Base-by-base conservation (phyloP, 2,888 invertebrate genomes). In the Chaetoderma sp. region DNA sequence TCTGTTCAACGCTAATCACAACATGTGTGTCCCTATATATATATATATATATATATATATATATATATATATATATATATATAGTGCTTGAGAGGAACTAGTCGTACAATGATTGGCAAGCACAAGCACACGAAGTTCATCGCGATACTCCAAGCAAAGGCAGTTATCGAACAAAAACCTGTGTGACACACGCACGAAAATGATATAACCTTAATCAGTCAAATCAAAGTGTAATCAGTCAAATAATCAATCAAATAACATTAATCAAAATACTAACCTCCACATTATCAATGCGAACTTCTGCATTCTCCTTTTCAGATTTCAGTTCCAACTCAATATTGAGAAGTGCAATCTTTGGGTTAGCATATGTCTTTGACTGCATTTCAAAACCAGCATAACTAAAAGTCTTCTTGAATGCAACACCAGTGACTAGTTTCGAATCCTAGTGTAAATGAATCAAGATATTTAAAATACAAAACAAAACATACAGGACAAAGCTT, bases 301-400 rank as follows among this genome's bases (percentile, higher is more conserved):
- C 99, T 13, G 99, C 99, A 87, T 99, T 99, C 77, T 98, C 98
- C 71, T 96, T 91, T 87, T 99, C 99, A 0, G 99, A 96, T 87
- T 99, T 99, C 78, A 99, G 88, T 87, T 99, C 99, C 71, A 99
- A 87, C 87, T 99, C 99, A 73, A 99, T 95, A 84, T 99, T 99
- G 6, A 99, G 90, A 33, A 99, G 87, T 0, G 98, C 98, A 71
- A 99, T 98, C 89, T 94, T 95, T 77, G 96, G 96, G 71, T 93
- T 90, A 16, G 90, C 86, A 83, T 98, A 99, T 25, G 90, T 90
- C 88, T 99, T 99, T 1, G 96, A 97, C 83, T 99, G 99, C 99
- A 99, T 99, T 89, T 99, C 98, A 86, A 99, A 99, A 10, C 99
- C 99, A 72, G 99, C 99, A 85, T 99, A 99, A 0, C 98, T 97